These are phyloP conservation scores for Mus minutoides DNA, from an alignment of 2,797 vertebrate species.

Conservation along the genomic window DNA sequence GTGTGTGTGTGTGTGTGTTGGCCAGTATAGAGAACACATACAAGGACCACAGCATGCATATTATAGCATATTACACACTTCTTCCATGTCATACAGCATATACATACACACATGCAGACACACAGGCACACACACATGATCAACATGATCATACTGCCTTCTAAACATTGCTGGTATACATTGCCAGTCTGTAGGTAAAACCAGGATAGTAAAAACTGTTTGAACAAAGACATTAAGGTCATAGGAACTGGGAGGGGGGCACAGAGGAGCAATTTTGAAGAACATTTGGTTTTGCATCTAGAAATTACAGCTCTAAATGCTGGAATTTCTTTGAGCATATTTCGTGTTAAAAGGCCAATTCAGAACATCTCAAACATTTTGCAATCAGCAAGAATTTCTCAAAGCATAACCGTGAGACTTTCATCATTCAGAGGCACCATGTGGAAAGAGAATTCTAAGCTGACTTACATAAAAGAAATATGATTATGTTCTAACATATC, in stretches of 20 bases:
- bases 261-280: background rate
- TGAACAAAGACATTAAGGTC: background rate
- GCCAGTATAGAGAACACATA: background rate
- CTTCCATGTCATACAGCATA: background rate
- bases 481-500: background rate
- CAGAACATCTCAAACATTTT: background rate
- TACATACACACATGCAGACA: background rate
- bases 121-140: background rate
- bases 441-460: background rate
- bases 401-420: background rate
- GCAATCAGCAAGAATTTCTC: background rate
- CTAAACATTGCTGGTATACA: background rate
- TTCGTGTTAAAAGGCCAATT: background rate
- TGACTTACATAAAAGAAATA: background rate
- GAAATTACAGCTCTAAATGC: conserved; percentile 33
- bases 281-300: background rate
- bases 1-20: background rate
- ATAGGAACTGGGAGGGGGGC: background rate
- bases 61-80: background rate
- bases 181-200: background rate
- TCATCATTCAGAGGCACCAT: background rate
- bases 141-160: background rate
- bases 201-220: background rate
- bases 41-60: background rate
- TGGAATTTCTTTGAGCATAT: background rate